phyloP scores from a whole-genome alignment of 2,888 invertebrate species.

The Diabrotica balteata region DNA sequence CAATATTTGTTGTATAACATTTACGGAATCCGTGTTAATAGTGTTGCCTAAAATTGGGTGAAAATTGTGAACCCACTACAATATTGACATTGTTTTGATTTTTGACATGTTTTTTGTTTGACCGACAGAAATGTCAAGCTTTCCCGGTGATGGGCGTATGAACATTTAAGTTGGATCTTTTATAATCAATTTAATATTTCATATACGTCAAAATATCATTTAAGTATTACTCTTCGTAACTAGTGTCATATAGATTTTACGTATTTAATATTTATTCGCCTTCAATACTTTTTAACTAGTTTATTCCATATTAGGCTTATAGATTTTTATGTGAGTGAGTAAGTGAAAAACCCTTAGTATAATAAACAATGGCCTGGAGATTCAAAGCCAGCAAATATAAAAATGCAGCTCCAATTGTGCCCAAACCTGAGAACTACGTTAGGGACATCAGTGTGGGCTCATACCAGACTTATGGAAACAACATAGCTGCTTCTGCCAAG shows the following conservation, averaged over 20 bases:
- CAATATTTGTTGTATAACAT: no score
- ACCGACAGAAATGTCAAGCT: slow-evolving; percentile 28
- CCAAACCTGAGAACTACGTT: slow-evolving; percentile 89
- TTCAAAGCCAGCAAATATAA: slow-evolving; percentile 98
- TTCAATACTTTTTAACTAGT: slow-evolving; percentile 10
- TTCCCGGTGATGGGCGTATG: slow-evolving; percentile 34
- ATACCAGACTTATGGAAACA: slow-evolving; percentile 94
- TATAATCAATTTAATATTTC: slow-evolving; percentile 19
- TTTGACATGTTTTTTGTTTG: slow-evolving; percentile 23
- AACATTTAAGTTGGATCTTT: slow-evolving; percentile 25
- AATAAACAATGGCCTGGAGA: slow-evolving; percentile 81
- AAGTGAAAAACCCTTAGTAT: slow-evolving; percentile 11
- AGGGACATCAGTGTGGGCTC: slow-evolving; percentile 91
- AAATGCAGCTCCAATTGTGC: slow-evolving; percentile 95
- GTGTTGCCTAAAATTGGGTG: no score
- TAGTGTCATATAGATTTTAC: not conserved
- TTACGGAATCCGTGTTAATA: no score
- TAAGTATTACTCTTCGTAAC: not conserved
- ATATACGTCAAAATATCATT: slow-evolving; percentile 7
- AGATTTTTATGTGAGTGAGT: slow-evolving; percentile 32
- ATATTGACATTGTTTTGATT: slow-evolving; percentile 16
- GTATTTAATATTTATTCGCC: not conserved
- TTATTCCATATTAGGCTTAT: slow-evolving; percentile 10
- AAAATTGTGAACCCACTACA: no score
- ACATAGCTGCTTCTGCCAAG: slow-evolving; percentile 89